Conservation (phyloP, 2,888 invertebrate genomes). For the Mimumesa dahlbomi region DNA sequence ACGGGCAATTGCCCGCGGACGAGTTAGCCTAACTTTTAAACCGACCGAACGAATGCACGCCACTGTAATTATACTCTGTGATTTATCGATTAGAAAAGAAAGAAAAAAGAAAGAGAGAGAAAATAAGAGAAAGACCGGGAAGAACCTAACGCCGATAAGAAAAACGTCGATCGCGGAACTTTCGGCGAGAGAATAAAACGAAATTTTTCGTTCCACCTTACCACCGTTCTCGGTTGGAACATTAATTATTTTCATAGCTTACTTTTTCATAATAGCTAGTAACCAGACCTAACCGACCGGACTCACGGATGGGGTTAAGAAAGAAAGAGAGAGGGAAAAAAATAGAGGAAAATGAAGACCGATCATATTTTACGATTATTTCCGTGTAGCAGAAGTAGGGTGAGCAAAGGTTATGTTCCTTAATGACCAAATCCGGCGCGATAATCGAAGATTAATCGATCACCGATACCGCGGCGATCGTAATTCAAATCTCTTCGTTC, state of each 20-base stretch:
- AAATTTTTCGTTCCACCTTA: constrained; percentile 18
- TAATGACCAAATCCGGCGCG: constrained; percentile 54
- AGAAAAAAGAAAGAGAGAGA: background rate
- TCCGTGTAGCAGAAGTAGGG: too few species aligned
- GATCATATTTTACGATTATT: constrained; percentile 48
- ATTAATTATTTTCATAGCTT: constrained; percentile 30
- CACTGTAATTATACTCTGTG: constrained; percentile 43
- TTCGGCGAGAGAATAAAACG: background rate
- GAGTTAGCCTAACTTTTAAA: constrained; percentile 55
- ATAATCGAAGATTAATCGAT: constrained; percentile 63
- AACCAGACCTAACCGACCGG: constrained; percentile 8
- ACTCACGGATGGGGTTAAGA: background rate
- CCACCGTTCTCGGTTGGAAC: constrained; percentile 1
- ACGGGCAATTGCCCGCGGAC: constrained; percentile 33
- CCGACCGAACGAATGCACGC: constrained; percentile 48
- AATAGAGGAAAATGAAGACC: background rate
- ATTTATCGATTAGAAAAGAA: constrained; percentile 27
- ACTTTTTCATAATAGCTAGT: constrained; percentile 10
- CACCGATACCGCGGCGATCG: constrained; percentile 44
- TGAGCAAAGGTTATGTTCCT: constrained; percentile 33
- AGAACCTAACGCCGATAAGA: background rate
- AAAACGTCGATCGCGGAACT: background rate
- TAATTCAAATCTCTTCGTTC: constrained; percentile 64
- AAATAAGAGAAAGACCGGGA: background rate
- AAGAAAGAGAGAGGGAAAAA: too few species aligned